Evolutionary conservation across 2,797 vertebrate species (phyloP).

Genomic region (Gephyroberyx darwinii): DNA sequence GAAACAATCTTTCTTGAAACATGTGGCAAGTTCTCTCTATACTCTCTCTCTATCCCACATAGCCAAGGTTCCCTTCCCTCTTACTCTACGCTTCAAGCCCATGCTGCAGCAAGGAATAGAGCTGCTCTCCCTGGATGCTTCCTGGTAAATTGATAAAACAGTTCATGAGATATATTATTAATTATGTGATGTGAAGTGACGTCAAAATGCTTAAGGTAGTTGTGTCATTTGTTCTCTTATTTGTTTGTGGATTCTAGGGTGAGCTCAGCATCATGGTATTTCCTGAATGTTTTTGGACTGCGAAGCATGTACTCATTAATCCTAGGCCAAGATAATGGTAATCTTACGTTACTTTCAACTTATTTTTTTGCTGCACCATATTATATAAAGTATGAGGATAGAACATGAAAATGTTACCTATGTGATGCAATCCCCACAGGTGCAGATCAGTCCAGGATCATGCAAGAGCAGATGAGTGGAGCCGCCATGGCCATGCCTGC

Average conservation of each 20-base stretch:
- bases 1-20: neutral
- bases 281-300: conserved; percentile 98
- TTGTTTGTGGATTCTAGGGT: conserved; percentile 83
- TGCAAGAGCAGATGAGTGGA: conserved; percentile 99
- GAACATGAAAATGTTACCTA: neutral
- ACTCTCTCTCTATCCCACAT: conserved; percentile 30
- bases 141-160: conserved; percentile 86
- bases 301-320: conserved; percentile 99
- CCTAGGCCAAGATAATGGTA: conserved; percentile 98
- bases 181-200: neutral
- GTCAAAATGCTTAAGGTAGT: neutral
- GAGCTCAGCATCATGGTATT: conserved; percentile 99
- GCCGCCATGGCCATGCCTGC: conserved; percentile 99
- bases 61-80: conserved; percentile 98
- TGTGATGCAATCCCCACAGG: conserved; percentile 66
- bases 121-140: conserved; percentile 95
- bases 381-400: neutral
- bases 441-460: conserved; percentile 97
- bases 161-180: neutral
- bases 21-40: conserved; percentile 14
- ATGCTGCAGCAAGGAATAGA: conserved; percentile 99
- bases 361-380: neutral
- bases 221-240: conserved; percentile 2
- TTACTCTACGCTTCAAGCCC: conserved; percentile 97
- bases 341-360: conserved; percentile 34